Percentiles rank a stretch among this genome's conserved stretches.
phyloP scores from a whole-genome alignment of 2,888 invertebrate genomes.

The Aplocera efformata region DNA sequence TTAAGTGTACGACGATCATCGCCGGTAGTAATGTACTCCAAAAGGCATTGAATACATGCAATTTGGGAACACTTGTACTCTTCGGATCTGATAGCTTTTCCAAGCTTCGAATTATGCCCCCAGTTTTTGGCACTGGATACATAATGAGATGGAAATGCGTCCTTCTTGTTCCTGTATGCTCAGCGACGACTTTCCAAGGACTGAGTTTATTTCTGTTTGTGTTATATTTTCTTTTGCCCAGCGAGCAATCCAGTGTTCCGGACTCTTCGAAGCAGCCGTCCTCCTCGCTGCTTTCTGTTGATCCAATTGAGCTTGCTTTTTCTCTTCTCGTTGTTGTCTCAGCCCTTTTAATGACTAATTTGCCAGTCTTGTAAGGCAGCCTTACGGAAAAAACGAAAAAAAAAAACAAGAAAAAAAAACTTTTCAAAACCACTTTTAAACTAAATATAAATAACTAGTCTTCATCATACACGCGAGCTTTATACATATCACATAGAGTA shows the following conservation, averaged over 20 bases:
- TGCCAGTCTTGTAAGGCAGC: constrained; percentile 1
- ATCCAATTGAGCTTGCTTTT: neutral
- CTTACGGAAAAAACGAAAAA: constrained; percentile 7
- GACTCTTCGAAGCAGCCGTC: neutral
- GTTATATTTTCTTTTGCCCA: constrained; percentile 9
- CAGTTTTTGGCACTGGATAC: constrained; percentile 19
- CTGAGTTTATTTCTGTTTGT: constrained; percentile 11
- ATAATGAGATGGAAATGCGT: constrained; percentile 21
- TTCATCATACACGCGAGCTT: too few species aligned
- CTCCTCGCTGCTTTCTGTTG: constrained; percentile 1
- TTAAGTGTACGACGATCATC: too few species aligned
- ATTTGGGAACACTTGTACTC: constrained; percentile 18
- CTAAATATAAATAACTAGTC: too few species aligned
- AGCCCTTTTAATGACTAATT: too few species aligned
- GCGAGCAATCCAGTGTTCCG: constrained; percentile 1
- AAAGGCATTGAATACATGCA: constrained; percentile 22
- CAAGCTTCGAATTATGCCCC: constrained; percentile 21
- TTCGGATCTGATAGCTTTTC: constrained; percentile 9
- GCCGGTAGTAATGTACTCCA: constrained; percentile 24
- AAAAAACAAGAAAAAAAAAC: too few species aligned
- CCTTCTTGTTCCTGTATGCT: constrained; percentile 17
- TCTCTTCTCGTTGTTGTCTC: too few species aligned
- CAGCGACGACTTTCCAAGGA: constrained; percentile 25
- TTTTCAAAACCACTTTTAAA: too few species aligned
- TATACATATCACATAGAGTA: too few species aligned